Base-by-base conservation (phyloP, 2,113 vertebrate genomes). In the Macrotus californicus region DNA sequence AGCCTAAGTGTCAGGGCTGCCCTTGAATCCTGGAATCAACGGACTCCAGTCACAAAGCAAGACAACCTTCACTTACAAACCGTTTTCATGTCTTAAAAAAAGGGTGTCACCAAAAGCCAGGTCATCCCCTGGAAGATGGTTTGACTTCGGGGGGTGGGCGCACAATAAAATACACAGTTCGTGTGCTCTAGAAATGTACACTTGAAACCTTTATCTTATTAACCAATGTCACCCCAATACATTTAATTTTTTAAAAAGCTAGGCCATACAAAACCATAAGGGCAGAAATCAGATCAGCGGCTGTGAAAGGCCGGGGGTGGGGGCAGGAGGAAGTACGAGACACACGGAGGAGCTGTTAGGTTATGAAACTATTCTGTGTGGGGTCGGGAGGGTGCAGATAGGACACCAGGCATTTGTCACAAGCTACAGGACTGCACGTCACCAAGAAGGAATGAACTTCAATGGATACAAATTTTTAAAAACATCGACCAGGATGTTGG, bases 231-330 rank as follows among this genome's bases (percentile, higher is more conserved):
- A 7, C 16, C n/a, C 66, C 18, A 10, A 69, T 69, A 69, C 19
- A 69, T 69, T 69, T 36, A 36, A 69, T 69, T 21, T 1, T 36
- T 18, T 36, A 34, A 56, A n/a, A 81, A 77, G 12, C n/a, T 6
- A 79, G 76, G 54, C 9, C 26, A 64, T 13, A 41, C 16, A n/a
- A 59, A 91, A 86, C 34, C 36, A 4, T 24, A 54, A n/a, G 22
- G 36, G 13, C 19, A 94, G 83, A 96, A 96, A 87, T 41, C 36
- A 81, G 54, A 21, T 52, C 43, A 22, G n/a, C 48, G 46, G 46
- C 54, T 36, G 54, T 22, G 34, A 75, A 81, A 76, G 48, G 2
- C 2, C 16, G 9, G 10, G 34, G 29, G 9, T 7, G 34, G 29
- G 41, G 59, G 5, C 0, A 0, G 0, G 15, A 75, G 56, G 29